Base-by-base conservation (phyloP, 2,888 invertebrate species). In the Eupithecia subumbrata region DNA sequence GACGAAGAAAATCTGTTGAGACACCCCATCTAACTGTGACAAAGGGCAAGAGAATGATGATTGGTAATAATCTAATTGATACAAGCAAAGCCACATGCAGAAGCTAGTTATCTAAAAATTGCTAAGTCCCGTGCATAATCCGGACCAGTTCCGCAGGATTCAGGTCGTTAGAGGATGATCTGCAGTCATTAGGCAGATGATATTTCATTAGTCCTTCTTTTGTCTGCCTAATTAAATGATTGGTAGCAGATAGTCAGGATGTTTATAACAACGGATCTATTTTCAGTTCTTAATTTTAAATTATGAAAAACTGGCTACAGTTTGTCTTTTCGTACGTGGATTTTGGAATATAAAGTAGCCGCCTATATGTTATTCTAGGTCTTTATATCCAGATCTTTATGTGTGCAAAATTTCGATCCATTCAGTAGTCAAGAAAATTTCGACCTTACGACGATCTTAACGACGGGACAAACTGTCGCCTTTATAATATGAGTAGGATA, bases 201-300 rank as follows among this genome's bases (percentile, higher is more conserved):
- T 72, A 75, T 64, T 71, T 68, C 71, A 74, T 71, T 76, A 80
- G 45, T 71, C 43, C n/a, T 68, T 68, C 68, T 75, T 75, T 75
- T 72, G 37, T 63, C 30, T 48, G n/a, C 48, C 8, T 71, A 63
- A 68, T 67, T 9, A 60, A 71, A 71, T 75, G 60, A 69, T 63
- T 68, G 67, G n/a, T n/a, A n/a, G n/a, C n/a, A n/a, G n/a, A n/a
- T n/a, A n/a, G n/a, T n/a, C n/a, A 48, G 18, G 68, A 71, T 34
- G 30, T 48, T 43, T 25, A 18, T 30, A 40, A 4, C 25, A n/a
- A 16, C 30, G 25, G 22, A 52, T n/a, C 16, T 43, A 45, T 30
- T 30, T 69, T 25, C 43, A 40, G 12, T 56, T 22, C 5, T 22
- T 9, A 56, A 56, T 22, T 56, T 56, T n/a, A 52, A 56, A 56